Conservation (phyloP, 2,888 invertebrate species). For the Xestia c-nigrum region DNA sequence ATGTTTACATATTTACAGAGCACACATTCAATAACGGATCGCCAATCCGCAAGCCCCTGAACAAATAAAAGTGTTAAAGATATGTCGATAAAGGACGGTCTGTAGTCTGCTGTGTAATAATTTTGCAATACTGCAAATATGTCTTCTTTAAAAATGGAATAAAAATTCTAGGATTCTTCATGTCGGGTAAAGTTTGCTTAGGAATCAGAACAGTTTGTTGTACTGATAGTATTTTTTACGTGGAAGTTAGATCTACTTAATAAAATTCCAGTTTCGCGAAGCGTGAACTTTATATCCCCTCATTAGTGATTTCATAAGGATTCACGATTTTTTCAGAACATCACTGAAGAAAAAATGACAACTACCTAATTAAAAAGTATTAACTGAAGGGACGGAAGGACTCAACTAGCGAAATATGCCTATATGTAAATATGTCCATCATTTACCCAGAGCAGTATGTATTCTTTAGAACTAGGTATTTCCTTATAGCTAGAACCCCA, state of each 20-base stretch:
- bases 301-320: neutral
- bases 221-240: neutral
- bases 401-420: too few relatives aligned
- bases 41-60: neutral
- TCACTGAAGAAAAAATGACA: neutral
- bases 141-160: neutral
- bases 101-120: constrained; percentile 24
- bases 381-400: too few relatives aligned
- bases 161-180: constrained; percentile 4
- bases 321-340: neutral
- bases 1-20: constrained; percentile 14
- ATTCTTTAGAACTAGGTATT: neutral
- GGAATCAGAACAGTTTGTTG: constrained; percentile 10
- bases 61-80: constrained; percentile 11
- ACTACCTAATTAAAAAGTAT: too few relatives aligned
- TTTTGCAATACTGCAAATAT: constrained; percentile 10
- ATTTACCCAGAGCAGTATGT: neutral
- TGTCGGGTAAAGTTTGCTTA: neutral
- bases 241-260: neutral
- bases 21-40: constrained; percentile 4
- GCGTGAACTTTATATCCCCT: neutral
- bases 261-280: neutral
- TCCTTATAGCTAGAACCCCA: neutral
- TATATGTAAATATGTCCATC: neutral
- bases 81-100: constrained; percentile 12